Conservation (phyloP, 1,140 invertebrate species). For the Drosophila melanica region DNA sequence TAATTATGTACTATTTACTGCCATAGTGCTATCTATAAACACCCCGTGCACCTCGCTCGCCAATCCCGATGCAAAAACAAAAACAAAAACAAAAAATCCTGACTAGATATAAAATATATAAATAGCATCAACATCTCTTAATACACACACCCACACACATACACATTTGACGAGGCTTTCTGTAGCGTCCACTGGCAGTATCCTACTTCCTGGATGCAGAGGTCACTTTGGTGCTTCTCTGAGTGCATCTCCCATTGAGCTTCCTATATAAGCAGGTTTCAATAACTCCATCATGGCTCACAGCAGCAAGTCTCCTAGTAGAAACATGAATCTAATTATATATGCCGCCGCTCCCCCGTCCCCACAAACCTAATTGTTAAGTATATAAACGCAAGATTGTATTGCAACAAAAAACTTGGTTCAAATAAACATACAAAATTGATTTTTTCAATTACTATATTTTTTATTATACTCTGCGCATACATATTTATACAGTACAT, state of each 20-base stretch:
- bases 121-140: slow-evolving; percentile 23
- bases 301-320: slow-evolving; percentile 1
- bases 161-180: slow-evolving; percentile 42
- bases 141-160: slow-evolving; percentile 21
- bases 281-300: slow-evolving; percentile 20
- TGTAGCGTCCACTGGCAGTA: slow-evolving; percentile 33
- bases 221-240: background rate
- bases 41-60: slow-evolving; percentile 61
- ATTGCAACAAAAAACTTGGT: slow-evolving; percentile 50
- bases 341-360: slow-evolving; percentile 20
- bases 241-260: slow-evolving; percentile 19
- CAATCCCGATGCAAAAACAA: slow-evolving; percentile 43
- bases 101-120: slow-evolving; percentile 42
- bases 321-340: slow-evolving; percentile 22
- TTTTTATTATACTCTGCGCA: slow-evolving; percentile 62
- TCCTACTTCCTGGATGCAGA: slow-evolving; percentile 25
- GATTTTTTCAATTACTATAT: slow-evolving; percentile 54
- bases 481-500: slow-evolving; percentile 71
- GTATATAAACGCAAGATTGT: slow-evolving; percentile 43
- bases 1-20: slow-evolving; percentile 79
- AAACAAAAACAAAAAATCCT: slow-evolving; percentile 30
- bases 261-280: slow-evolving; percentile 49
- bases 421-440: slow-evolving; percentile 50
- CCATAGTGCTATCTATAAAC: slow-evolving; percentile 64
- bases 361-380: slow-evolving; percentile 30